Evolutionary conservation across 2,113 vertebrate species (phyloP).

Genomic region (Takifugu bimaculatus): DNA sequence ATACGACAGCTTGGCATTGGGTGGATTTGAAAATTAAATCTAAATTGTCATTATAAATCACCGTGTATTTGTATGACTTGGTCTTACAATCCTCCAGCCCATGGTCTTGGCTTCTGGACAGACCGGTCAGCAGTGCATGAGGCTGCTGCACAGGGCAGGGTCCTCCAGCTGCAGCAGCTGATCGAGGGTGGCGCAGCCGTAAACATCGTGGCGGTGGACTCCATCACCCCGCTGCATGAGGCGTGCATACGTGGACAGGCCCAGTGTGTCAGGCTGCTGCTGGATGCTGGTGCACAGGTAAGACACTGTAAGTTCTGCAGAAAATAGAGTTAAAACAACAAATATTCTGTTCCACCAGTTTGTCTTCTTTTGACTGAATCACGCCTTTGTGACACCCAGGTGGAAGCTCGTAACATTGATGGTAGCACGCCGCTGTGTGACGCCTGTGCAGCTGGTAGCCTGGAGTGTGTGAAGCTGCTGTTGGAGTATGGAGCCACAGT

Average conservation of each 20-base stretch:
- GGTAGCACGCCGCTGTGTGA: slow-evolving; percentile 93
- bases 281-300: slow-evolving; percentile 82
- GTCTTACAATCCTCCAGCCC: slow-evolving; percentile 31
- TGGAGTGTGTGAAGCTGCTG: slow-evolving; percentile 86
- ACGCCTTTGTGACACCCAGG: slow-evolving; percentile 62
- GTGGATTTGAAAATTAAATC: background rate
- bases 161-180: slow-evolving; percentile 77
- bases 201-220: slow-evolving; percentile 83
- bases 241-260: slow-evolving; percentile 74
- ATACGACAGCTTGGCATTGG: too few species aligned
- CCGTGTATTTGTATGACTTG: background rate
- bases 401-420: slow-evolving; percentile 91
- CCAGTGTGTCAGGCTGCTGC: slow-evolving; percentile 71
- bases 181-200: slow-evolving; percentile 86
- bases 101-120: slow-evolving; percentile 84
- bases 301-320: slow-evolving; percentile 5
- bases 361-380: background rate
- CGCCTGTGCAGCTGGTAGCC: slow-evolving; percentile 85
- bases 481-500: slow-evolving; percentile 86
- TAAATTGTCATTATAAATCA: background rate
- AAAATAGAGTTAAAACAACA: too few species aligned
- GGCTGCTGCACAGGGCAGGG: slow-evolving; percentile 80
- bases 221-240: slow-evolving; percentile 76
- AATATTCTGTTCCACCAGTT: background rate
- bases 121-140: slow-evolving; percentile 87